Percentiles rank a stretch among this genome's conserved stretches.
Conservation (phyloP, 2,888 invertebrate genomes). For the Eugnorisma glareosa region DNA sequence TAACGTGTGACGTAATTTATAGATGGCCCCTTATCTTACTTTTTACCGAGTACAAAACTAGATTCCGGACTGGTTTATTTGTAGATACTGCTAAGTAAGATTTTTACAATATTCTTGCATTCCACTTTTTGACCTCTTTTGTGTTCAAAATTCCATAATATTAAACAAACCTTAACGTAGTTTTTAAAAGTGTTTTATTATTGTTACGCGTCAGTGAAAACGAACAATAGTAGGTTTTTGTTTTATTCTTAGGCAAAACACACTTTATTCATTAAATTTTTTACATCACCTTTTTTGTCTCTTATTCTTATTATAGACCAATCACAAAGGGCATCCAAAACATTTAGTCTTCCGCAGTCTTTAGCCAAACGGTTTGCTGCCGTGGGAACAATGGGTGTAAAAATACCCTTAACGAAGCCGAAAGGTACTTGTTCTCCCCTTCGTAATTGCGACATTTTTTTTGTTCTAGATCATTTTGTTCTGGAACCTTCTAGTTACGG, state of each 20-base stretch:
- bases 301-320: not conserved
- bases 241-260: slow-evolving; percentile 10
- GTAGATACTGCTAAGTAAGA: not conserved
- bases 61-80: not conserved
- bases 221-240: slow-evolving; percentile 15
- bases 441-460: no score
- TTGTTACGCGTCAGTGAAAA: slow-evolving; percentile 25
- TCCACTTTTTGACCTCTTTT: no score
- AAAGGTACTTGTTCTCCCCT: no score
- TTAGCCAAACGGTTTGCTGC: no score
- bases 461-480: no score
- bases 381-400: not conserved
- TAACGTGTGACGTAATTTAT: no score
- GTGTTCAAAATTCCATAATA: not conserved
- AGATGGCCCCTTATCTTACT: no score
- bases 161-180: not conserved
- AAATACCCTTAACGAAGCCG: no score
- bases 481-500: no score
- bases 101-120: not conserved
- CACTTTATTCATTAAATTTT: not conserved
- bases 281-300: not conserved
- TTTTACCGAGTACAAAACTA: not conserved
- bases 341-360: not conserved
- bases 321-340: not conserved
- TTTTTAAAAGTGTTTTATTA: slow-evolving; percentile 20